These are phyloP conservation scores for Synchiropus splendidus DNA, from an alignment of 2,113 vertebrate genomes.

Conservation along the genomic window DNA sequence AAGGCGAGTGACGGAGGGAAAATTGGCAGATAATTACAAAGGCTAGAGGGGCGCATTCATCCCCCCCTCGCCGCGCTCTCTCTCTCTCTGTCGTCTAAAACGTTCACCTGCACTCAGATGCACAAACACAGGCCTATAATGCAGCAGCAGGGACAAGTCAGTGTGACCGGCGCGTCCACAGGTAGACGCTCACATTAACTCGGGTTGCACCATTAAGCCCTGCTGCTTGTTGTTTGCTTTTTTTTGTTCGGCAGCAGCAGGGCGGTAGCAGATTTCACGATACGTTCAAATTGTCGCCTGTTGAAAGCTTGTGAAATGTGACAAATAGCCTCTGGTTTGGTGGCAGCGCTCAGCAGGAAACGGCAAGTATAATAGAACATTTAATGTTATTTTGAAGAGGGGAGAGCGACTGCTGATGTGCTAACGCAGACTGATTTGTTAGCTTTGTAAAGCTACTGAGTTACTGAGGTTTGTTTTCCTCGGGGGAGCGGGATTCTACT, in stretches of 20 bases:
- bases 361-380: neutral
- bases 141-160: constrained; percentile 19
- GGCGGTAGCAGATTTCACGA: constrained; percentile 7
- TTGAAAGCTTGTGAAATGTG: constrained; percentile 1
- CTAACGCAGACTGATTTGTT: constrained; percentile 1
- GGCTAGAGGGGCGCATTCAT: constrained; percentile 56
- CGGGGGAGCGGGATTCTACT: neutral
- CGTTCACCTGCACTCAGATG: constrained; percentile 5
- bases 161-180: constrained; percentile 23
- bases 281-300: constrained; percentile 6
- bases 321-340: constrained; percentile 5
- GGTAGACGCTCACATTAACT: constrained; percentile 27
- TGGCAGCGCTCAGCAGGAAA: neutral
- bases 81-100: constrained; percentile 33
- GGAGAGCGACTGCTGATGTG: constrained; percentile 1
- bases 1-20: constrained; percentile 59
- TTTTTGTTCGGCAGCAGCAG: constrained; percentile 6
- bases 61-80: constrained; percentile 24
- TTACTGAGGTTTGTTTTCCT: too few relatives aligned
- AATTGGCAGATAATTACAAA: constrained; percentile 67
- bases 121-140: constrained; percentile 10
- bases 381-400: constrained; percentile 1
- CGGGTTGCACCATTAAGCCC: constrained; percentile 12
- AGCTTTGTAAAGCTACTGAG: too few relatives aligned
- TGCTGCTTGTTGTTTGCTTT: constrained; percentile 8